Conservation (phyloP, 1,140 invertebrate genomes). For the Nasonia giraulti region DNA sequence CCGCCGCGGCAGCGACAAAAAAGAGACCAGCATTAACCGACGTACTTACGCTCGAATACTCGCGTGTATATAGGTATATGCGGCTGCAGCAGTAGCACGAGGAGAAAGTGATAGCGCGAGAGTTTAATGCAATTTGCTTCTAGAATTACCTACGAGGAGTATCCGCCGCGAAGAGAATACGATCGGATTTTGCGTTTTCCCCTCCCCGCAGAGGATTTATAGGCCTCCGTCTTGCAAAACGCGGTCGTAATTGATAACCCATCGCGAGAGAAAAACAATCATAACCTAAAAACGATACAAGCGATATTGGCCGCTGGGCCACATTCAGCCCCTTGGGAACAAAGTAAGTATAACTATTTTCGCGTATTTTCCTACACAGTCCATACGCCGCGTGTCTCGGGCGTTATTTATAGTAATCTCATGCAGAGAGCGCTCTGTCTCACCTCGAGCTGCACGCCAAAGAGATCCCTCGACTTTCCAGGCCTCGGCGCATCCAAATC, state of each 20-base stretch:
- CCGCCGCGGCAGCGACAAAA: neutral
- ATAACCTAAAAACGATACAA: no score
- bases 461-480: constrained; percentile 76
- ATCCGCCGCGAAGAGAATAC: neutral
- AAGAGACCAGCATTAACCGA: neutral
- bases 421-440: constrained; percentile 50
- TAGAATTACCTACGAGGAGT: constrained; percentile 27
- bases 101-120: constrained; percentile 33
- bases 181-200: no score
- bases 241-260: no score
- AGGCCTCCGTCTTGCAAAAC: no score
- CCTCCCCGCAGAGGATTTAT: no score
- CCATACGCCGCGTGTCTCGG: neutral
- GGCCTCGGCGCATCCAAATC: constrained; percentile 66
- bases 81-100: no score
- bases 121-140: constrained; percentile 37
- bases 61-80: neutral
- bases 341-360: neutral
- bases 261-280: no score
- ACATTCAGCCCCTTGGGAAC: neutral
- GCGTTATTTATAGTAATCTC: constrained; percentile 19
- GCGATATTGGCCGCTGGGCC: neutral
- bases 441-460: constrained; percentile 80
- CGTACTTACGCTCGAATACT: neutral
- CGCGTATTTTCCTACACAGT: neutral